Evolutionary conservation across 2,113 vertebrate species (phyloP).

Genomic region (Zingel zingel): DNA sequence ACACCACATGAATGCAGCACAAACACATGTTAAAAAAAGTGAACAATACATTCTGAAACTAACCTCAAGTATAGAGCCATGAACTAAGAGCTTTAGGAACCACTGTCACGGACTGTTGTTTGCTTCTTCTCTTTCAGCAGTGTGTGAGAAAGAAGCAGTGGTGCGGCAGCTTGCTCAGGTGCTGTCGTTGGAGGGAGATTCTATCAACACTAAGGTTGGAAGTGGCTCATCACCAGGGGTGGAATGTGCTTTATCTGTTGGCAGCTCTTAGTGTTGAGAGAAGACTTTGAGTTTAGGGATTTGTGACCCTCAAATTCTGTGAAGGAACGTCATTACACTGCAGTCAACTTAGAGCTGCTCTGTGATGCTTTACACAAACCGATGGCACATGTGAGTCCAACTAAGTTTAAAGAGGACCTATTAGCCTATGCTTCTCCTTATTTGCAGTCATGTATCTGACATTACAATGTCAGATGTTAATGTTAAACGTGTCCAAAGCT

Average conservation of each 20-base stretch:
- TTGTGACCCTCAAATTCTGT: background rate
- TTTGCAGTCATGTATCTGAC: too few species aligned
- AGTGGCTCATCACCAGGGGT: background rate
- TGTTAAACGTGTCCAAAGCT: too few species aligned
- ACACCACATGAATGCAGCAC: too few species aligned
- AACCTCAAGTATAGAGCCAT: background rate
- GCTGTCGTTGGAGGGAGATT: slow-evolving; percentile 77
- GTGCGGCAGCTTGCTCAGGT: slow-evolving; percentile 75
- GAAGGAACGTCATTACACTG: background rate
- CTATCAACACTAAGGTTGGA: slow-evolving; percentile 81
- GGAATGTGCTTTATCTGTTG: background rate
- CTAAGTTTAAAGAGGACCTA: too few species aligned
- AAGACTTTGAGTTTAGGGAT: background rate
- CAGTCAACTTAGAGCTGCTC: background rate
- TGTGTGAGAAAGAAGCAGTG: slow-evolving; percentile 69
- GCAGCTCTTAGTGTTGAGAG: background rate
- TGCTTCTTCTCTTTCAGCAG: slow-evolving; percentile 19
- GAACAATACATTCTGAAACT: background rate
- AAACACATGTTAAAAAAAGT: too few species aligned
- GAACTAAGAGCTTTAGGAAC: background rate
- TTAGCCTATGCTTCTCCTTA: too few species aligned
- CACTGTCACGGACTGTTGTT: background rate
- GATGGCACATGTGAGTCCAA: too few species aligned
- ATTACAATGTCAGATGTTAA: too few species aligned
- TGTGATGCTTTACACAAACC: background rate